Conservation (phyloP, 2,113 vertebrate genomes). For the Oryzias melastigma region DNA sequence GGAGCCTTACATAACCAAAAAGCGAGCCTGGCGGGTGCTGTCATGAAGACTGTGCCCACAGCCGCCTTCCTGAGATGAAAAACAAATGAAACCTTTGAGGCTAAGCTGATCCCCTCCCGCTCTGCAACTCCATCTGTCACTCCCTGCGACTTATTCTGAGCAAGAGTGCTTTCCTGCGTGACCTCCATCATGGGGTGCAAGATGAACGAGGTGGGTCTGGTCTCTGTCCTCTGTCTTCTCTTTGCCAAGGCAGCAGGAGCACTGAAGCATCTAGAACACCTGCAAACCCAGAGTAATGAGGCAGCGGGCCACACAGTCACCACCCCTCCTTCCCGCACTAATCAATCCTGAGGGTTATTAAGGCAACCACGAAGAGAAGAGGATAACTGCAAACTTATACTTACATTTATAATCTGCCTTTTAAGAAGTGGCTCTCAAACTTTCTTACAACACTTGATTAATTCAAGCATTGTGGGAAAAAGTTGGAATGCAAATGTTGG, state of each 20-base stretch:
- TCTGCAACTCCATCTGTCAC: slow-evolving; percentile 68
- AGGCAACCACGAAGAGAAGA: slow-evolving; percentile 33
- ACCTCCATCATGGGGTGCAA: slow-evolving; percentile 64
- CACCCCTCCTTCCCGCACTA: slow-evolving; percentile 66
- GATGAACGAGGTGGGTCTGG: slow-evolving; percentile 68
- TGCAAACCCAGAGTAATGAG: slow-evolving; percentile 76
- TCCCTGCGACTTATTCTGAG: slow-evolving; percentile 61
- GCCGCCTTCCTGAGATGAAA: slow-evolving; percentile 57
- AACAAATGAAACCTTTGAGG: slow-evolving; percentile 70
- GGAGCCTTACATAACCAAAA: slow-evolving; percentile 52
- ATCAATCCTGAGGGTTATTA: slow-evolving; percentile 76
- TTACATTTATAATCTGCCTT: slow-evolving; percentile 12
- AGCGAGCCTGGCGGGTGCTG: slow-evolving; percentile 33
- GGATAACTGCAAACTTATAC: slow-evolving; percentile 26
- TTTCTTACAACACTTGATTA: too few species aligned
- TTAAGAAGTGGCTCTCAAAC: background rate
- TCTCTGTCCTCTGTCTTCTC: slow-evolving; percentile 68
- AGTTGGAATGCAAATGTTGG: background rate
- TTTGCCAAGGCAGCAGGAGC: slow-evolving; percentile 57
- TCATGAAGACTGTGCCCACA: slow-evolving; percentile 52
- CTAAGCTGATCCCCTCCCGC: slow-evolving; percentile 53
- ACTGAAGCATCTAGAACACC: slow-evolving; percentile 69
- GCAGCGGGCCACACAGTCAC: slow-evolving; percentile 48
- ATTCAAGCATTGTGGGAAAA: too few species aligned
- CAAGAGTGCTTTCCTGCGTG: slow-evolving; percentile 54